A percentile compares a stretch with the other conserved stretches of the same genome.
These are phyloP conservation scores for Buathra laborator DNA, from an alignment of 2,888 invertebrate species.

Conservation along the genomic window DNA sequence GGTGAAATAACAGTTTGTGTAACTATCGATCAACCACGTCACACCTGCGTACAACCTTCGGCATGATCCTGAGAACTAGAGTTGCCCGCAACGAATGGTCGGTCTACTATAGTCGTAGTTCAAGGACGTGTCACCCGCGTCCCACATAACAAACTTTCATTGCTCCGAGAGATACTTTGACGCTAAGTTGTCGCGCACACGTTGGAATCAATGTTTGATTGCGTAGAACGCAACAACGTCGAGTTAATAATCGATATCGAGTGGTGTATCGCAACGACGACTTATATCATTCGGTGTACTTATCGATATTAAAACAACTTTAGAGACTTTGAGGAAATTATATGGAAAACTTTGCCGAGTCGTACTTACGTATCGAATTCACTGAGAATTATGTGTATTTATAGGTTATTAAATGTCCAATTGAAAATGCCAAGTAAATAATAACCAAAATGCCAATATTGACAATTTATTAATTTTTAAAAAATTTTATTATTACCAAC, in stretches of 20 bases:
- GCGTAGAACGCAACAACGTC: not conserved
- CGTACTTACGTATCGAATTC: no score
- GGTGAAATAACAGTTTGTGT: not conserved
- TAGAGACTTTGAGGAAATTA: no score
- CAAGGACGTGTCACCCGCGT: slow-evolving; percentile 23
- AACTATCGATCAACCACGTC: slow-evolving; percentile 29
- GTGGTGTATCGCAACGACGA: not conserved
- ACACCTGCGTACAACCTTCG: slow-evolving; percentile 24
- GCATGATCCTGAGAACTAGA: slow-evolving; percentile 34
- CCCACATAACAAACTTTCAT: slow-evolving; percentile 7
- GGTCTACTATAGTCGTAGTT: slow-evolving; percentile 22
- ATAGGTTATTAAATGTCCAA: no score
- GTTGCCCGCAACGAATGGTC: slow-evolving; percentile 32
- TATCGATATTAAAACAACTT: not conserved
- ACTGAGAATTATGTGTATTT: no score
- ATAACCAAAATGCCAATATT: no score
- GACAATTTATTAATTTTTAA: no score
- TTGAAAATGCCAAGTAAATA: no score
- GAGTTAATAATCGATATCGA: not conserved
- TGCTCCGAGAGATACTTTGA: not conserved
- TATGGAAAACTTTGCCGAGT: no score
- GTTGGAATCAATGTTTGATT: not conserved
- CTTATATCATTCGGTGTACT: not conserved
- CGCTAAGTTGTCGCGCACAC: not conserved
- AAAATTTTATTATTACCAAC: no score